phyloP scores from a whole-genome alignment of 2,113 vertebrate genomes.

The Athene noctua region DNA sequence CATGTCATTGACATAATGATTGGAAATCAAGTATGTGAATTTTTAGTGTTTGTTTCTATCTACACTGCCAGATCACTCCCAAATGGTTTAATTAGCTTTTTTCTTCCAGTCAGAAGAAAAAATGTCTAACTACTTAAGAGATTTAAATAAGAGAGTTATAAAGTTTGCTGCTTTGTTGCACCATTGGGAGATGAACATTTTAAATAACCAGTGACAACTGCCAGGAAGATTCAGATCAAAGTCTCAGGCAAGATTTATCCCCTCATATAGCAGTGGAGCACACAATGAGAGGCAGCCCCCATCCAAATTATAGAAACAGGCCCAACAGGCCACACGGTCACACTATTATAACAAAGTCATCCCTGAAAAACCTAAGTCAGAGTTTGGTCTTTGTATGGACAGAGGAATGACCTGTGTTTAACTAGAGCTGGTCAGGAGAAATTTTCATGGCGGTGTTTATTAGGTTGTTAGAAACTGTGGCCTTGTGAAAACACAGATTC shows the following conservation, averaged over 20 bases:
- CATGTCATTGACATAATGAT: neutral
- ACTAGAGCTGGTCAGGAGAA: neutral
- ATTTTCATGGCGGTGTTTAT: neutral
- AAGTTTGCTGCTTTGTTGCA: neutral
- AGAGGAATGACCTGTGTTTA: neutral
- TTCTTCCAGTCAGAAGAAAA: neutral
- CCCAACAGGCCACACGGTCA: neutral
- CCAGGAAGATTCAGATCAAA: neutral
- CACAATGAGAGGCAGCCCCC: rapidly evolving
- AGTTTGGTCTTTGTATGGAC: neutral
- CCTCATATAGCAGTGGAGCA: neutral
- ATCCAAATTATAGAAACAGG: neutral
- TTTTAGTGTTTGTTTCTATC: neutral
- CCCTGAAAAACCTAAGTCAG: neutral
- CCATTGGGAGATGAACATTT: neutral
- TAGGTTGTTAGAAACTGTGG: neutral
- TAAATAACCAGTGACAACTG: rapidly evolving
- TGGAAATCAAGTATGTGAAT: neutral
- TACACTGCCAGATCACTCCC: neutral
- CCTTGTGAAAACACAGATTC: neutral
- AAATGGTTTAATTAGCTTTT: conserved; percentile 25
- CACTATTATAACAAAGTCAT: neutral
- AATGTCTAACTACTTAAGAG: neutral
- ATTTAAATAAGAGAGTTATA: neutral
- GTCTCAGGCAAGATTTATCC: neutral